Percentiles rank a stretch among this genome's conserved stretches.
These are phyloP conservation scores for Muscina levida DNA, from an alignment of 2,888 invertebrate genomes.

Conservation along the genomic window DNA sequence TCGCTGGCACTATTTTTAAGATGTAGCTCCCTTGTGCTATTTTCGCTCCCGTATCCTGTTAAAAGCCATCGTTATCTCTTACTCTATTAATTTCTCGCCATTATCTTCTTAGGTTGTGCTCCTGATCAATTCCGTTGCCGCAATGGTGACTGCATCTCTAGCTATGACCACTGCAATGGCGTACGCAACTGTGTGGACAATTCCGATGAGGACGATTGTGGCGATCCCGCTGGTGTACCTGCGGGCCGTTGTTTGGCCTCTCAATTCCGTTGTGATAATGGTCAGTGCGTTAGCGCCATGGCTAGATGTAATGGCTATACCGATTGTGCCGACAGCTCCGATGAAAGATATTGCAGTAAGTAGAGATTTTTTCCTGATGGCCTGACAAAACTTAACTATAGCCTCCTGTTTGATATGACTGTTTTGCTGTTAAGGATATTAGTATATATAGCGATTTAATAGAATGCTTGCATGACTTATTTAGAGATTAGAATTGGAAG, in stretches of 20 bases:
- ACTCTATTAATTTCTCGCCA: too few relatives aligned
- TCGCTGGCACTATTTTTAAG: slow-evolving; percentile 36
- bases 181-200: slow-evolving; percentile 84
- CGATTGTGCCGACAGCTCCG: slow-evolving; percentile 83
- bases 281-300: slow-evolving; percentile 75
- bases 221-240: slow-evolving; percentile 65
- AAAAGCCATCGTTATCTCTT: too few relatives aligned
- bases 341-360: slow-evolving; percentile 82
- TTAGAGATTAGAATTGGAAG: too few relatives aligned
- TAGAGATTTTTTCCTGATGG: slow-evolving; percentile 61
- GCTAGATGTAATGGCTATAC: slow-evolving; percentile 81
- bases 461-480: too few relatives aligned
- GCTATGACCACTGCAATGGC: slow-evolving; percentile 84
- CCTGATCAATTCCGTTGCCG: slow-evolving; percentile 85
- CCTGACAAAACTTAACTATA: neutral
- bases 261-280: slow-evolving; percentile 78
- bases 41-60: too few relatives aligned
- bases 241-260: slow-evolving; percentile 71
- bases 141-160: slow-evolving; percentile 85
- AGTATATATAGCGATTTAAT: too few relatives aligned
- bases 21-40: slow-evolving; percentile 9
- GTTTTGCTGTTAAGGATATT: neutral
- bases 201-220: slow-evolving; percentile 85
- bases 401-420: neutral
- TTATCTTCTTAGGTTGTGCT: slow-evolving; percentile 82